These are phyloP conservation scores for Choristoneura rosaceana DNA, from an alignment of 2,888 invertebrate species.

Conservation along the genomic window DNA sequence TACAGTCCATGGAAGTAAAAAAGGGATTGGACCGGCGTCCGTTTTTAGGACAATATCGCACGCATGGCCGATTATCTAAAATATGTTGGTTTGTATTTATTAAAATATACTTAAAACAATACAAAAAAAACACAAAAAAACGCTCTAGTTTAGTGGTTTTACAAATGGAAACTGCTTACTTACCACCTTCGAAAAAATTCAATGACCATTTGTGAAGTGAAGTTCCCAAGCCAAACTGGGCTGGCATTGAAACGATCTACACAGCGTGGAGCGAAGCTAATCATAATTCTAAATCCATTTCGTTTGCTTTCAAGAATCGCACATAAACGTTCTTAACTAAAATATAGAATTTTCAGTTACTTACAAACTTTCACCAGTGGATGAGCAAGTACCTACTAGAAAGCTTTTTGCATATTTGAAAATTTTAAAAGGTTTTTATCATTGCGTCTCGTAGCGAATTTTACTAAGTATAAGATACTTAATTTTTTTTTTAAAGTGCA, in stretches of 20 bases:
- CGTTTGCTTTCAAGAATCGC: background rate
- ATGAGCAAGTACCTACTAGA: constrained; percentile 7
- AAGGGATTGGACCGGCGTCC: constrained; percentile 9
- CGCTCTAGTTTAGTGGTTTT: too few species aligned
- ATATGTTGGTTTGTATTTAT: background rate
- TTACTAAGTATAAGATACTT: background rate
- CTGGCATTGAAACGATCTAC: too few species aligned
- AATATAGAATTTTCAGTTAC: background rate
- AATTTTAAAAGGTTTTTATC: constrained; percentile 15
- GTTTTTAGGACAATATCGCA: background rate
- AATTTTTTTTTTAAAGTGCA: background rate
- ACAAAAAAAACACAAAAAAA: background rate
- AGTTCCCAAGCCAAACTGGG: too few species aligned
- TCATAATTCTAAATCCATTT: too few species aligned
- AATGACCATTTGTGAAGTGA: too few species aligned
- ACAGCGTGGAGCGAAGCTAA: too few species aligned
- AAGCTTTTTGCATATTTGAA: constrained; percentile 28
- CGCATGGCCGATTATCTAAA: constrained; percentile 8
- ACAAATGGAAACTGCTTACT: too few species aligned
- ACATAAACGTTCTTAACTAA: background rate
- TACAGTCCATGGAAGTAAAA: constrained; percentile 1
- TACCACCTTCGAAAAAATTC: too few species aligned
- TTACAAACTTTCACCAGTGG: background rate
- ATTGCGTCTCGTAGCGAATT: background rate
- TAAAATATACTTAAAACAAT: background rate